Conservation (phyloP, 2,113 vertebrate genomes). For the Grammomys surdaster region DNA sequence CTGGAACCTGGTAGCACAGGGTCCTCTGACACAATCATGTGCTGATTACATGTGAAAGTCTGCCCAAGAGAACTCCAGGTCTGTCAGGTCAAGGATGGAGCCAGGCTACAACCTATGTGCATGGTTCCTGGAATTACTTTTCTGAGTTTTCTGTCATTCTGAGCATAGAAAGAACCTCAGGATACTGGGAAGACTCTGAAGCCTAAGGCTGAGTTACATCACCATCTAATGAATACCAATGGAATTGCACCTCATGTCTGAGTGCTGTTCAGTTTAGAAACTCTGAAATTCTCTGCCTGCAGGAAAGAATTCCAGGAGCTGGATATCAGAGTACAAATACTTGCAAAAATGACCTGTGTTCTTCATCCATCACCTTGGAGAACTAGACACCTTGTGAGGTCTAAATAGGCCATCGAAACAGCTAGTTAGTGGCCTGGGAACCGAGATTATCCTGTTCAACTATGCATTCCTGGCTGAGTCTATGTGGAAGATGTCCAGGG, state of each 20-base stretch:
- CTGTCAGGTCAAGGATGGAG: neutral
- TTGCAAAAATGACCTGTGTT: neutral
- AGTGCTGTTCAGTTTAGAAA: neutral
- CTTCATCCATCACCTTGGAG: neutral
- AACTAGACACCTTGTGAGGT: neutral
- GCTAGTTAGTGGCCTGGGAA: neutral
- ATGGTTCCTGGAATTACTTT: neutral
- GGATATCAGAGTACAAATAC: neutral
- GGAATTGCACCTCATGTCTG: neutral
- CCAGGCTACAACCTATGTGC: no score
- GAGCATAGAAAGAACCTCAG: no score
- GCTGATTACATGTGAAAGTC: neutral
- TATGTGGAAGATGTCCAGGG: neutral
- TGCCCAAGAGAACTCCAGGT: neutral
- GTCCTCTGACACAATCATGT: neutral
- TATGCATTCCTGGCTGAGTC: no score
- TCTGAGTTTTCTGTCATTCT: neutral
- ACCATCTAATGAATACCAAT: neutral
- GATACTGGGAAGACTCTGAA: no score
- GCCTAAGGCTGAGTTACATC: no score
- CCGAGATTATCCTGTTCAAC: neutral
- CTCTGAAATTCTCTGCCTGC: neutral
- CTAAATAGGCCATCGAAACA: neutral
- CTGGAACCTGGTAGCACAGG: neutral
- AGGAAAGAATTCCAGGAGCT: neutral